These are phyloP conservation scores for Helicolenus hilgendorfi DNA, from an alignment of 2,797 vertebrate species.

Conservation along the genomic window DNA sequence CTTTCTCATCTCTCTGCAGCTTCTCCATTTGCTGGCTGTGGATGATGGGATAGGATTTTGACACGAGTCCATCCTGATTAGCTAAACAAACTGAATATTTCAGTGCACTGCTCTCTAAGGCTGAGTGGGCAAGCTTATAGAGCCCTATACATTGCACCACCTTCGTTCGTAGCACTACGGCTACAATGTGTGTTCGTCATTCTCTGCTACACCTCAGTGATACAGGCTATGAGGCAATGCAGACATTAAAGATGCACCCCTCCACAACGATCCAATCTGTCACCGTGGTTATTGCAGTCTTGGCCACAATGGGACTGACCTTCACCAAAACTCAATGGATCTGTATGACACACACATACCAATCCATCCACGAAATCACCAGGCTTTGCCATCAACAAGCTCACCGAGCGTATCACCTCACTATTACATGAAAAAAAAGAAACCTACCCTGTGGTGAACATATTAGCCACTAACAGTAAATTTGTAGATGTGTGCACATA, in stretches of 20 bases:
- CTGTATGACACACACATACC: constrained; percentile 65
- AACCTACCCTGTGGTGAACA: background rate
- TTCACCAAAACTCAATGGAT: constrained; percentile 85
- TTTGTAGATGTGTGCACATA: background rate
- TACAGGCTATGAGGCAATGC: constrained; percentile 40
- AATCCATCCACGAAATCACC: constrained; percentile 64
- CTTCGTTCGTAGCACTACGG: background rate
- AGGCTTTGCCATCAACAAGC: constrained; percentile 31
- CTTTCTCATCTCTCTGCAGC: background rate
- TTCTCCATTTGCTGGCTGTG: background rate
- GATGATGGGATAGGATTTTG: background rate
- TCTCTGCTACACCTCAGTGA: constrained; percentile 52
- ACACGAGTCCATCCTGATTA: background rate
- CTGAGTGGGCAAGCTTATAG: background rate
- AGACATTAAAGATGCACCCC: constrained; percentile 71
- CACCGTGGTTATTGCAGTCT: constrained; percentile 79
- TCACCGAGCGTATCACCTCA: constrained; percentile 19
- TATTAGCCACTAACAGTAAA: background rate
- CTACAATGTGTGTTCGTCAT: constrained; percentile 13
- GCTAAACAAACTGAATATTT: constrained; percentile 7
- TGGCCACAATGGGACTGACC: constrained; percentile 83
- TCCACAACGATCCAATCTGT: constrained; percentile 70
- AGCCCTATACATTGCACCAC: background rate
- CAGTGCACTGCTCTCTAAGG: background rate
- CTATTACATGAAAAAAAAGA: background rate